Evolutionary conservation across 2,888 invertebrate species (phyloP), one percentile per base, ranked within the genome.

Genomic region (Microplitis manilae): DNA sequence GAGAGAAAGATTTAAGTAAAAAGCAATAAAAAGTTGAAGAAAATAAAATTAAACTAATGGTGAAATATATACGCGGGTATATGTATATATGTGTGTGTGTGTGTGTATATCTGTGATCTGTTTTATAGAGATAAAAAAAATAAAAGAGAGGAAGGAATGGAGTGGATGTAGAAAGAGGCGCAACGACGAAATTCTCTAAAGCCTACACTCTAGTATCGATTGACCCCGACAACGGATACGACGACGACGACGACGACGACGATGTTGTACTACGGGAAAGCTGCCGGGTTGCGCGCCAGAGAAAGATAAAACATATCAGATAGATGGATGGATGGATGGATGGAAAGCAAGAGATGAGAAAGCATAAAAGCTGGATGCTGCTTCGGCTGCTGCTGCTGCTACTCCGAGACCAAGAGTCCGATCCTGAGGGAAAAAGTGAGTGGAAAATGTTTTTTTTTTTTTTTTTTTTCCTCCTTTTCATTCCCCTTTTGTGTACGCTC

Each of bases 161-260:
- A 50, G 72, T 39, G 41, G 62, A 64, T 50, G 50, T 8, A 50
- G 50, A 50, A 50, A 60, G 68, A 73, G 74, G 74, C 64, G 65
- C 67, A 69, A 59, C 71, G 69, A 74, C 70, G 67, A 73, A 79
- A 67, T 71, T 77, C 75, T 80, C 78, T 79, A 80, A 79, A 81
- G 80, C 81, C 81, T 50, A 50, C 50, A 50, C 50, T 50, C 50
- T 81, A 80, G 82, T 82, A 82, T 82, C 82, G 82, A 82, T 82
- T 82, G 82, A 82, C 82, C 82, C 80, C 82, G 77, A 82, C 82
- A 7, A 50, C 50, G 50, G 50, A 6, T 50, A 50, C 50, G 50
- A 50, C 50, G 50, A 50, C 50, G 41, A 50, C 50, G 50, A n/a
- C 50, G 41, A 50, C 41, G 50, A 50, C 50, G 41, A 50, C 50